phyloP scores from a whole-genome alignment of 2,113 vertebrate genomes.

The Vidua macroura region DNA sequence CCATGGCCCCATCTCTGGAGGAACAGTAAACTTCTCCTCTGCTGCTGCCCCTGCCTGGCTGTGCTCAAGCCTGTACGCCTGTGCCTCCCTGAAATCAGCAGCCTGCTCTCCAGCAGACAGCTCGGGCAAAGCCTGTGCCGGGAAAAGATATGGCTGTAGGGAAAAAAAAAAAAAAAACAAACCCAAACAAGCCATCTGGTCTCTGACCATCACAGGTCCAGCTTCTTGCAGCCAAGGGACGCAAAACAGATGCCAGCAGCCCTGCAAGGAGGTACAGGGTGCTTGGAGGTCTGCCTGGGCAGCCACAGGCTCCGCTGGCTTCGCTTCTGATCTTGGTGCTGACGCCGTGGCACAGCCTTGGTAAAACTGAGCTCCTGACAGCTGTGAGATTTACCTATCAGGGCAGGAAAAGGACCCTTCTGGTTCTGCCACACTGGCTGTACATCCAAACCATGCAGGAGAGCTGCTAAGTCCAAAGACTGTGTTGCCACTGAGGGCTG shows the following conservation, averaged over 20 bases:
- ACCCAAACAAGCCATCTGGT: background rate
- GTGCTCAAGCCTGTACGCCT: background rate
- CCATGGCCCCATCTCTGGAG: fast-evolving
- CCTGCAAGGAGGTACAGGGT: background rate
- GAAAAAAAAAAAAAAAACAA: background rate
- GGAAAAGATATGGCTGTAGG: background rate
- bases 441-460: fast-evolving
- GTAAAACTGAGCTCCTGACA: background rate
- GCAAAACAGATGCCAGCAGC: background rate
- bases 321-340: background rate
- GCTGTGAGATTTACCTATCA: background rate
- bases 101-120: background rate
- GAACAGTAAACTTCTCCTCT: background rate
- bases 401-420: background rate
- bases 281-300: background rate
- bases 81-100: background rate
- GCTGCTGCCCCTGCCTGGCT: background rate
- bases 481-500: background rate
- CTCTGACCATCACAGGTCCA: background rate
- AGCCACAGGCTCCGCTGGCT: background rate
- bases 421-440: background rate
- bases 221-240: background rate
- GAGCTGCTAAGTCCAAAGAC: background rate
- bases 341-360: fast-evolving
- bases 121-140: background rate